These are phyloP conservation scores for Mormyrops attenuatus DNA, from an alignment of 2,797 vertebrate genomes.

Conservation along the genomic window DNA sequence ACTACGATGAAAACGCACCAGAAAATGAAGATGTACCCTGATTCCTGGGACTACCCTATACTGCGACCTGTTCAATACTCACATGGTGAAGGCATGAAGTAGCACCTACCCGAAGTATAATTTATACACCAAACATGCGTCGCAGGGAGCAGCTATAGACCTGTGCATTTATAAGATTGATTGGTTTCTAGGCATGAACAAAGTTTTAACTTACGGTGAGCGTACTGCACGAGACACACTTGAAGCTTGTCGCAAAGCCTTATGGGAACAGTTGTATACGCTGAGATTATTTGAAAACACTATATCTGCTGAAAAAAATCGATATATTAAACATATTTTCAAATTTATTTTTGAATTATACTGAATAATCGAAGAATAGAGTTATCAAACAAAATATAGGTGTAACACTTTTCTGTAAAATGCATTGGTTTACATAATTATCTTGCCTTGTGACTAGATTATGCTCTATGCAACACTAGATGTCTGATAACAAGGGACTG, in stretches of 20 bases:
- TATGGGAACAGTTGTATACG: background rate
- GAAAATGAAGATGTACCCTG: slow-evolving; percentile 54
- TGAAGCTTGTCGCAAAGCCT: background rate
- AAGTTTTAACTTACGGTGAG: background rate
- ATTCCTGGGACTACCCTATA: slow-evolving; percentile 24
- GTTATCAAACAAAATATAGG: background rate
- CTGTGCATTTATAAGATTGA: background rate
- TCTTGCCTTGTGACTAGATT: background rate
- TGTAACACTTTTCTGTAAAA: background rate
- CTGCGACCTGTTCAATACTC: background rate
- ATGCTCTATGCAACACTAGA: background rate
- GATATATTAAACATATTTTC: background rate
- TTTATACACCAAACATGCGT: background rate
- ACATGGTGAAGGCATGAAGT: background rate
- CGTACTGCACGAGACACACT: background rate
- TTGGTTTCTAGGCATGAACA: background rate
- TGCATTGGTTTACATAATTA: background rate
- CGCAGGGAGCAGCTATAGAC: background rate
- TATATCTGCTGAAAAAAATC: background rate
- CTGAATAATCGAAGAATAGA: background rate
- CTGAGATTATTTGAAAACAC: background rate
- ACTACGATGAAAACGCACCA: slow-evolving; percentile 55
- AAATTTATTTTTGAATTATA: background rate
- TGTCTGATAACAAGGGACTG: background rate
- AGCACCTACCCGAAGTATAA: background rate